A percentile compares a stretch with the other conserved stretches of the same genome.
Conservation (phyloP, 2,888 invertebrate species). For the Diplazon laetatorius region DNA sequence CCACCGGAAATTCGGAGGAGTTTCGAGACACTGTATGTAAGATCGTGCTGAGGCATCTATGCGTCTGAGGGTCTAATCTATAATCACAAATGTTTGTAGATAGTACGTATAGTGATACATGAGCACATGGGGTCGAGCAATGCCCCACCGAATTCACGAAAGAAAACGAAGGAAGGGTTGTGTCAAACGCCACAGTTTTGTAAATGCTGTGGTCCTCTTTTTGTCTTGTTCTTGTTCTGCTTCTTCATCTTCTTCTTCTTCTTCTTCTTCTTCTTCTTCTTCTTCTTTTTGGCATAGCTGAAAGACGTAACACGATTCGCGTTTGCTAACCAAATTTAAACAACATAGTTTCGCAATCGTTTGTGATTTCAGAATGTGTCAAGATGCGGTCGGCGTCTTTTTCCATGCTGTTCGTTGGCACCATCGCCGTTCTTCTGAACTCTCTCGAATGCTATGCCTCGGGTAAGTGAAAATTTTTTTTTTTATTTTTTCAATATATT, state of each 20-base stretch:
- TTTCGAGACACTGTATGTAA: too few relatives aligned
- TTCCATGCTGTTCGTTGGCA: conserved; percentile 76
- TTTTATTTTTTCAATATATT: conserved; percentile 4
- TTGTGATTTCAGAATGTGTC: conserved; percentile 80
- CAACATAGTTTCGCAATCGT: too few relatives aligned
- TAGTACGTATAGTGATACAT: too few relatives aligned
- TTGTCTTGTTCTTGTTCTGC: too few relatives aligned
- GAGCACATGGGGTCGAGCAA: too few relatives aligned
- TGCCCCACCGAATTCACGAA: too few relatives aligned
- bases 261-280: background rate
- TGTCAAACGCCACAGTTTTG: conserved; percentile 1
- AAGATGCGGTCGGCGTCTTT: conserved; percentile 79
- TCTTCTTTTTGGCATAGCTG: too few relatives aligned
- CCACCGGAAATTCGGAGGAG: too few relatives aligned
- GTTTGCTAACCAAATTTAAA: background rate
- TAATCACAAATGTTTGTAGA: too few relatives aligned
- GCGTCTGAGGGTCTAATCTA: too few relatives aligned
- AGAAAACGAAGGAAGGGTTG: conserved; percentile 46
- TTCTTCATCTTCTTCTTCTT: background rate
- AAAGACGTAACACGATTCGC: conserved; percentile 55
- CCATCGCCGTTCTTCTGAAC: conserved; percentile 73
- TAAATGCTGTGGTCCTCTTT: too few relatives aligned
- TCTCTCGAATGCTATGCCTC: conserved; percentile 72
- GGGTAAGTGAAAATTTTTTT: conserved; percentile 70
- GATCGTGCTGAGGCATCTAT: too few relatives aligned